phyloP scores from a whole-genome alignment of 2,113 vertebrate genomes.

The Pseudorhombus dupliciocellatus region DNA sequence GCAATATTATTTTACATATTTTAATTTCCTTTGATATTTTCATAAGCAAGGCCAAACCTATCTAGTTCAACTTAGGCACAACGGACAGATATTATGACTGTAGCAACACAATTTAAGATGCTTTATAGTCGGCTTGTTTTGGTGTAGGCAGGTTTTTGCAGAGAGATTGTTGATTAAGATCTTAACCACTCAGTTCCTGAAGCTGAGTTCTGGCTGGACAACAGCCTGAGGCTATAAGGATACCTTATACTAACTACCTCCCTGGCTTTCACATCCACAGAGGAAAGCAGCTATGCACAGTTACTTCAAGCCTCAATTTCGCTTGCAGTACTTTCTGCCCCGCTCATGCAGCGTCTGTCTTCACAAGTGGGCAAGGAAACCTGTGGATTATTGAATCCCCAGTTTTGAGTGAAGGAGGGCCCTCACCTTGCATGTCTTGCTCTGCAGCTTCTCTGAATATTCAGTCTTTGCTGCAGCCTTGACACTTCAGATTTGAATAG shows the following conservation, averaged over 20 bases:
- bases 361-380: not conserved
- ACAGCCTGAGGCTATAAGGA: not conserved
- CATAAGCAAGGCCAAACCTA: too few species aligned
- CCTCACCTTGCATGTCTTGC: conserved; percentile 14
- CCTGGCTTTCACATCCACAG: not conserved
- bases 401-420: not conserved
- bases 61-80: too few species aligned
- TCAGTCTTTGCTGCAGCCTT: conserved; percentile 5
- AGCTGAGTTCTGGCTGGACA: not conserved
- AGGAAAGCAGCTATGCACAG: not conserved
- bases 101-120: too few species aligned
- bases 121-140: not conserved
- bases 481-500: not conserved
- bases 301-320: not conserved
- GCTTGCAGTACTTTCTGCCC: not conserved
- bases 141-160: not conserved
- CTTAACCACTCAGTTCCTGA: not conserved
- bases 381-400: not conserved
- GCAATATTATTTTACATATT: too few species aligned
- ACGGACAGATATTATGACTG: too few species aligned
- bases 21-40: too few species aligned
- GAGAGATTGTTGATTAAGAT: not conserved
- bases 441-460: conserved; percentile 6
- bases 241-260: not conserved
- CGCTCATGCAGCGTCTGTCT: not conserved